Percentiles rank a stretch among this genome's conserved stretches.
These are phyloP conservation scores for Sitobion miscanthi DNA, from an alignment of 1,140 invertebrate species.

Conservation along the genomic window DNA sequence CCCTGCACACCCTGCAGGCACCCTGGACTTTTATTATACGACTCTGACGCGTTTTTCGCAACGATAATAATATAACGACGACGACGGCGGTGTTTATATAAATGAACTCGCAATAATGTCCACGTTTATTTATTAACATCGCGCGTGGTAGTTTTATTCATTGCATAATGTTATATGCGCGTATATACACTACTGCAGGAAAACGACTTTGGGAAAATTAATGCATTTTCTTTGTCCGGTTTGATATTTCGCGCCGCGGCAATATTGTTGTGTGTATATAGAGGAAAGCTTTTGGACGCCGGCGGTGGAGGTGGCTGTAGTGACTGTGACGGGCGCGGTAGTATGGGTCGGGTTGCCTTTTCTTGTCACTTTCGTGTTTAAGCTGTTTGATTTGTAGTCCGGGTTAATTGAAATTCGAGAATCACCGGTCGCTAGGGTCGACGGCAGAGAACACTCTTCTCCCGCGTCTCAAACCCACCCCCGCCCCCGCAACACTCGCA, in stretches of 20 bases:
- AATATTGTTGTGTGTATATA: constrained; percentile 34
- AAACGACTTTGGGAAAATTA: constrained; percentile 49
- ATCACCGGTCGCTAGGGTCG: constrained; percentile 53
- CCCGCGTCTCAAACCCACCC: background rate
- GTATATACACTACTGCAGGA: background rate
- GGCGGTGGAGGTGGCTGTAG: background rate
- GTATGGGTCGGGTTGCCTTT: constrained; percentile 49
- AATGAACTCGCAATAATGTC: background rate
- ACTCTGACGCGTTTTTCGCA: background rate
- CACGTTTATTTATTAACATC: constrained; percentile 46
- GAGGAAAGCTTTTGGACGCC: constrained; percentile 19
- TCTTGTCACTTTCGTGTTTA: constrained; percentile 55
- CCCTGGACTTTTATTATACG: background rate
- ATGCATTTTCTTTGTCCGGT: constrained; percentile 57
- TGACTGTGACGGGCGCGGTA: background rate
- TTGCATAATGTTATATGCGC: background rate
- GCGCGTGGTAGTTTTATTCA: constrained; percentile 42
- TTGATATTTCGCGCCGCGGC: constrained; percentile 38
- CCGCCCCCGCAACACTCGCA: background rate
- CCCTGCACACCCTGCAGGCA: background rate
- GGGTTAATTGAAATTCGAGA: constrained; percentile 56
- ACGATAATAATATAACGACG: background rate
- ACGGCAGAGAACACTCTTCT: background rate
- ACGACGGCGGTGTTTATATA: background rate
- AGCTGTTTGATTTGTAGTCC: constrained; percentile 56